Evolutionary conservation across 2,113 vertebrate genomes (phyloP), one percentile per base, ranked within the genome.

Genomic region (Megaleporinus macrocephalus): DNA sequence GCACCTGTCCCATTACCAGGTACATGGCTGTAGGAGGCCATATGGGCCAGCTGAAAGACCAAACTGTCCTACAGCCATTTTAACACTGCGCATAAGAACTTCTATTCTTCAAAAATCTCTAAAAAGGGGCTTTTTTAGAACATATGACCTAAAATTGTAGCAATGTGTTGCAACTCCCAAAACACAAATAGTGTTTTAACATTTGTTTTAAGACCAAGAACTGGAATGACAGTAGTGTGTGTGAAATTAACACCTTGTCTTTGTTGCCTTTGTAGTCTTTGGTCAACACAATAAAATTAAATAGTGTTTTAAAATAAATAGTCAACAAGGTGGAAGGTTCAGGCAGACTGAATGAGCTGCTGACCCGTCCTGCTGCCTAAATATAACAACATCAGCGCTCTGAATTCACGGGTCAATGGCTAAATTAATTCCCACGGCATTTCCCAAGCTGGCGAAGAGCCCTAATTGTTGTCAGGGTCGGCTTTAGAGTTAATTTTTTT

Each of bases 1-100:
- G 59, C 79, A 81, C 79, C 79, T 81, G 79, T 81, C 79, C 79
- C 70, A 73, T 33, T 72, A 76, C 57, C 33, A 62, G 57, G 33
- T 75, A 59, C 30, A 36, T 33, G 49, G 27, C 2, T 75, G 53
- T 20, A 33, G 18, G 33, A 44, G 13, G 53, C 53, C 73, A 75
- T 57, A 75, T 57, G 53, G 51, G n/a, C 66, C 16, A 6, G 9
- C 29, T 59, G 53, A 75, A 75, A 33, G 73, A 22, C 18, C 29
- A 53, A 75, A 59, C 53, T 75, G 66, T 70, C 66, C 33, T 70
- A 24, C 36, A 44, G 66, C 36, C 41, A 41, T 70, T 70, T 68
- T 68, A 68, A 70, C 11, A 44, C 33, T 41, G 26, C 22, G 12
- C 10, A 70, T 70, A 44, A 70, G 44, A 70, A 2, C 20, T 53